These are phyloP conservation scores for Cheilosia scutellata DNA, from an alignment of 2,888 invertebrate genomes.

Conservation along the genomic window DNA sequence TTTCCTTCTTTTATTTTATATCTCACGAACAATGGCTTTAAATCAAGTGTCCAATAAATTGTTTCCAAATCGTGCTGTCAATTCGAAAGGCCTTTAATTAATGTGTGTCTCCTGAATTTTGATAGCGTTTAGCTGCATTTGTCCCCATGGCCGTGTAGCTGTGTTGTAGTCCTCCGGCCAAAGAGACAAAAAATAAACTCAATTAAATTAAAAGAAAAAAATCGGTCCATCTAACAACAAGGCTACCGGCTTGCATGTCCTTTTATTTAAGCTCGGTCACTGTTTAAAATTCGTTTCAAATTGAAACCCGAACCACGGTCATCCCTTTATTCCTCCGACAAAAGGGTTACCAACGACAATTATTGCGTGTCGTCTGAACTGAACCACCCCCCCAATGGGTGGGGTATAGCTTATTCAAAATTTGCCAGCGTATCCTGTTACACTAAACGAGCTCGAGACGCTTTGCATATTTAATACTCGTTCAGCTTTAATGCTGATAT, in stretches of 20 bases:
- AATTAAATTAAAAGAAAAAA: slow-evolving; percentile 34
- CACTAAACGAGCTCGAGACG: slow-evolving; percentile 36
- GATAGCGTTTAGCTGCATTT: slow-evolving; percentile 15
- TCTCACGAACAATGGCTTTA: slow-evolving; percentile 26
- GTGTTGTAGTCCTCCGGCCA: neutral
- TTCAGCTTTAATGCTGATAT: slow-evolving; percentile 31
- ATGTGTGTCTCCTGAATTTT: slow-evolving; percentile 53
- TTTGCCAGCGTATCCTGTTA: slow-evolving; percentile 24
- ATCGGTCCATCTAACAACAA: slow-evolving; percentile 17
- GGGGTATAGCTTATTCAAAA: slow-evolving; percentile 11
- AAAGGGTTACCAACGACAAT: slow-evolving; percentile 41
- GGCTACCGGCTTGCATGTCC: slow-evolving; percentile 1
- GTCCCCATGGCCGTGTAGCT: neutral
- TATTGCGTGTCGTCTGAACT: slow-evolving; percentile 6
- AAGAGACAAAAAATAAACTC: slow-evolving; percentile 6
- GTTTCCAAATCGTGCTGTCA: slow-evolving; percentile 31
- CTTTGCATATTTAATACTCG: slow-evolving; percentile 55
- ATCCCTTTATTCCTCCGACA: neutral
- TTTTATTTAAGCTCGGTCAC: neutral
- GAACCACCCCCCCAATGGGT: neutral
- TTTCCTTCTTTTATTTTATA: neutral
- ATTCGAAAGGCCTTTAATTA: slow-evolving; percentile 45
- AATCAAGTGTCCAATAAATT: slow-evolving; percentile 58
- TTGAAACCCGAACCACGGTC: slow-evolving; percentile 18
- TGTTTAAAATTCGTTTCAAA: slow-evolving; percentile 5